Evolutionary conservation across 1,140 invertebrate species (phyloP).

Genomic region (Platyscapa corneri): DNA sequence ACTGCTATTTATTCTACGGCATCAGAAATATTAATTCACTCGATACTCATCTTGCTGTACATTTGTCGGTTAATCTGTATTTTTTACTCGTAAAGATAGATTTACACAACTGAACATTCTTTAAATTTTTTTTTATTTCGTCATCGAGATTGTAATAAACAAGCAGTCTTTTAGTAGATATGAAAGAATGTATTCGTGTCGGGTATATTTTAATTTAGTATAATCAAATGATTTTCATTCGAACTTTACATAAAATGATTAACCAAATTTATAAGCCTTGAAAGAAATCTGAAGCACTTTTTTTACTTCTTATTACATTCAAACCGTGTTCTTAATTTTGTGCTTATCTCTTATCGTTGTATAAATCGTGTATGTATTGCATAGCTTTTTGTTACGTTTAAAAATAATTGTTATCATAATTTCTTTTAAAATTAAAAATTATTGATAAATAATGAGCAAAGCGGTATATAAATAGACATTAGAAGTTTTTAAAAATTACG

Average conservation of each 20-base stretch:
- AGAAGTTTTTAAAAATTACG: too few relatives aligned
- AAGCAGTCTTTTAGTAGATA: background rate
- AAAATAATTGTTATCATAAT: too few relatives aligned
- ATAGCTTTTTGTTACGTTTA: too few relatives aligned
- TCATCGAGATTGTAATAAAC: background rate
- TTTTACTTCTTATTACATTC: background rate
- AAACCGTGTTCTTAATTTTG: background rate
- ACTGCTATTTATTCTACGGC: background rate
- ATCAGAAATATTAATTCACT: background rate
- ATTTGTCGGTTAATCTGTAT: background rate
- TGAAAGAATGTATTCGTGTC: background rate
- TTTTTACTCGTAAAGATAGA: background rate
- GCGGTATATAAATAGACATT: too few relatives aligned
- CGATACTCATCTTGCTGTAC: background rate
- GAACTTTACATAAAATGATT: background rate
- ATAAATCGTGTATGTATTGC: background rate
- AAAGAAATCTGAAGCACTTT: background rate
- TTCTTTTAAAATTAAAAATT: background rate
- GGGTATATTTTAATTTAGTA: background rate
- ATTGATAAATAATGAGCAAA: too few relatives aligned
- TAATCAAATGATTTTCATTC: background rate
- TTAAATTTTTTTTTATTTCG: background rate
- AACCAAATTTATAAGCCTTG: background rate
- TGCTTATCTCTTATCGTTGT: background rate
- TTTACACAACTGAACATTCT: background rate